Evolutionary conservation across 2,888 invertebrate species (phyloP).

Genomic region (Cryptosula pallasiana): DNA sequence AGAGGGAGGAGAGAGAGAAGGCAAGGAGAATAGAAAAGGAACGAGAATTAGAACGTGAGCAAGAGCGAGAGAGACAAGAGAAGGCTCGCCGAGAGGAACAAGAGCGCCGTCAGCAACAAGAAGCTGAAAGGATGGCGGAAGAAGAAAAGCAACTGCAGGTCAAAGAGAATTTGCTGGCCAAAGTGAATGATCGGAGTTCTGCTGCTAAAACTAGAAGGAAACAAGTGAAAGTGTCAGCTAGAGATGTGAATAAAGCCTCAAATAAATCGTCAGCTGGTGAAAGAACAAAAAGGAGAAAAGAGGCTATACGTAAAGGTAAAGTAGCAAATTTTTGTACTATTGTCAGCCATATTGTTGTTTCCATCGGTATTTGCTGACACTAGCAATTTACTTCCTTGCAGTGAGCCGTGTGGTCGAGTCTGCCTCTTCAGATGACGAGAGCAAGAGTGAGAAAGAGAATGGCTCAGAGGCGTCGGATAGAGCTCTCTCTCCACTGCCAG

Average conservation of each 20-base stretch:
- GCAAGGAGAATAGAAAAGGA: conserved; percentile 3
- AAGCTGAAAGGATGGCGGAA: no score
- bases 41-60: neutral
- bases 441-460: neutral
- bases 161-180: no score
- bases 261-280: neutral
- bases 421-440: neutral
- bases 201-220: neutral
- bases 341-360: no score
- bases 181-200: no score
- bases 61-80: neutral
- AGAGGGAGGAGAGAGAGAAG: neutral
- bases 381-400: no score
- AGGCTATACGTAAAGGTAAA: neutral
- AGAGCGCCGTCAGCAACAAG: no score
- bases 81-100: neutral
- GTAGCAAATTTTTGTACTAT: neutral
- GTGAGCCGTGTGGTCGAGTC: conserved; percentile 15
- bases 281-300: neutral
- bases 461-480: neutral
- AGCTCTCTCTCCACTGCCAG: conserved; percentile 20
- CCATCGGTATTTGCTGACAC: no score
- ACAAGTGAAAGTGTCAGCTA: neutral
- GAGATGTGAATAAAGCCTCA: neutral
- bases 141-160: neutral